Evolutionary conservation across 2,888 invertebrate species (phyloP), one percentile per base, ranked within the genome.

Genomic region (Anthophora plumipes): DNA sequence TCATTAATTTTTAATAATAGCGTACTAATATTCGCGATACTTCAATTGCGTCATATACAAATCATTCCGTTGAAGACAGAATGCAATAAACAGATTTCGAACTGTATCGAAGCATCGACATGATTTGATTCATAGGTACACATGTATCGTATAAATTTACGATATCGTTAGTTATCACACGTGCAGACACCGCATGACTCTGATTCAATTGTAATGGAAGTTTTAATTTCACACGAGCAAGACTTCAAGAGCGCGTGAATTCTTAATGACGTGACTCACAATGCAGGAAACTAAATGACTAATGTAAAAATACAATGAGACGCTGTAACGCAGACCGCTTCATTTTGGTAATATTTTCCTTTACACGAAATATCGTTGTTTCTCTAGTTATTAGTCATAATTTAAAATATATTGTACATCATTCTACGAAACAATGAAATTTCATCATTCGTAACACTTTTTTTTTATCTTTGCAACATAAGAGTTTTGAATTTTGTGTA

Each of bases 201-300:
- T 25, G 37, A 57, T 63, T 74, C 50, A 69, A 52, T 68, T 17
- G 43, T 14, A 8, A 37, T 41, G 41, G 20, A 39, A 52, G 39
- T 64, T 60, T 59, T n/a, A 57, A 50, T 72, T 64, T 78, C n/a
- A 64, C 37, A 22, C 37, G 52, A 50, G 31, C 17, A 39, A 54
- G 14, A 37, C 9, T 41, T 8, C 20, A 55, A 43, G 46, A 64
- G 41, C 20, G 14, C n/a, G 67, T 37, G n/a, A 37, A 46, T 57
- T 72, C 54, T 31, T 57, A 52, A 63, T 46, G 31, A 46, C 50
- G 12, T 68, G 63, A 71, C 43, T 50, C 63, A 63, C 43, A 68
- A 61, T 59, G 41, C 46, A 22, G 37, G 39, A 54, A 77, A 78
- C 55, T 37, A 41, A 37, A 71, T 43, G 67, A 22, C 61, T 60